Base-by-base conservation (phyloP, 2,797 vertebrate species). In the Gorsachius magnificus region DNA sequence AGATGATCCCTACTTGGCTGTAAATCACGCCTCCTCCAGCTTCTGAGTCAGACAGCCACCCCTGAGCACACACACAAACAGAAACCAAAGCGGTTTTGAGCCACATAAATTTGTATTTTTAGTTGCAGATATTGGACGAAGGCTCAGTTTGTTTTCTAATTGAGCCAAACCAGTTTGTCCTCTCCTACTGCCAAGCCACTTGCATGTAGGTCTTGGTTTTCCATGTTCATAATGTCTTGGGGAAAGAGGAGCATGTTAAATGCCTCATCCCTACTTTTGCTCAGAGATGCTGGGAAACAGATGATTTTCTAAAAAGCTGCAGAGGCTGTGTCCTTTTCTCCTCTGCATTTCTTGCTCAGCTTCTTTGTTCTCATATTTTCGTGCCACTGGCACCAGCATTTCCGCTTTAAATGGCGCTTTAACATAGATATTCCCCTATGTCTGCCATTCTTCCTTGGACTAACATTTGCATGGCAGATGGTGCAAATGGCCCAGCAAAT, bases 381-480 rank as follows among this genome's bases (percentile, higher is more conserved):
- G 78, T 93, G 81, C 29, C 33, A 16, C 87, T 96, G 89, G 72
- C 95, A 87, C 89, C 71, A 89, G 61, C 46, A 75, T 78, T 53
- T 96, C 77, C 53, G 51, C 89, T 95, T 95, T 97, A 97, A 97
- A 94, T 90, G 88, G 45, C 48, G 81, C 33, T 97, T 97, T 95
- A 96, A 88, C 96, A 89, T 78, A 11, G 36, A 70, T 96, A 96
- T 97, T 96, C 95, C 94, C 95, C 76, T 53, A 81, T 64, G 95
- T 91, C 96, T 86, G 74, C 80, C 94, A 94, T 94, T 93, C 65
- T 96, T 96, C 97, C 96, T 94, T 97, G 97, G 97, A 97, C 69
- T 94, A 96, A 91, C 94, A 97, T 97, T 98, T 97, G 93, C 90
- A 91, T 95, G 97, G 97, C 98, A 98, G 98, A 98, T 98, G 98